Percentiles rank a stretch among this genome's conserved stretches.
phyloP scores from a whole-genome alignment of 2,113 vertebrate species.

The Sardina pilchardus region DNA sequence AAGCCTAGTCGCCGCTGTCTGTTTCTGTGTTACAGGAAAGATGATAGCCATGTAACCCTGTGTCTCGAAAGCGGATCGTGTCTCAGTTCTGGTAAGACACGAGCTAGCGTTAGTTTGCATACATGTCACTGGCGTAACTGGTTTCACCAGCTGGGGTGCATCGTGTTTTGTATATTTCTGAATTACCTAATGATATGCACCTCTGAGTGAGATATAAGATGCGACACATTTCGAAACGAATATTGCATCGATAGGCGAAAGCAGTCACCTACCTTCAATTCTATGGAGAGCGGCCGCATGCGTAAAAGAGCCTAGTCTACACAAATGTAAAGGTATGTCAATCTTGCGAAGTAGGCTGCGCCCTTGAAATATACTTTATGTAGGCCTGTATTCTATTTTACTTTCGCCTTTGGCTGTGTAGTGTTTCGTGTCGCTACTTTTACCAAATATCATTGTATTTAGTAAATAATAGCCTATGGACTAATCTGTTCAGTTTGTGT shows the following conservation, averaged over 20 bases:
- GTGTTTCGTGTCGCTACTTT: not conserved
- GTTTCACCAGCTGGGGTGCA: not conserved
- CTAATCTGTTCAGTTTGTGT: not conserved
- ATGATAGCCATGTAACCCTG: not conserved
- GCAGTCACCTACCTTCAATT: not conserved
- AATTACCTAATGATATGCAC: not conserved
- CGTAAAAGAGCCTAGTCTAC: not conserved
- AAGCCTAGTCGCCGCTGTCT: not conserved
- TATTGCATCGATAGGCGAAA: not conserved
- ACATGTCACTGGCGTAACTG: not conserved
- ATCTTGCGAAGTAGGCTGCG: not conserved
- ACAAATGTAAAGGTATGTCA: not conserved
- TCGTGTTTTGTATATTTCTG: not conserved
- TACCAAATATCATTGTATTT: not conserved
- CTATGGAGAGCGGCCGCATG: not conserved
- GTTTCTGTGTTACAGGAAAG: not conserved
- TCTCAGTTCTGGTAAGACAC: not conserved
- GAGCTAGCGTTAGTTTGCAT: not conserved
- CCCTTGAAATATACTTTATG: not conserved
- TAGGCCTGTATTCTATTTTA: not conserved
- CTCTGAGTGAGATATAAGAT: not conserved
- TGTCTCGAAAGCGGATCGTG: constrained; percentile 16
- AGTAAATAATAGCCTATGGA: not conserved
- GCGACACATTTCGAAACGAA: not conserved
- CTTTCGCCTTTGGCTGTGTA: not conserved